Conservation (phyloP, 2,888 invertebrate species). For the Tholera decimalis region DNA sequence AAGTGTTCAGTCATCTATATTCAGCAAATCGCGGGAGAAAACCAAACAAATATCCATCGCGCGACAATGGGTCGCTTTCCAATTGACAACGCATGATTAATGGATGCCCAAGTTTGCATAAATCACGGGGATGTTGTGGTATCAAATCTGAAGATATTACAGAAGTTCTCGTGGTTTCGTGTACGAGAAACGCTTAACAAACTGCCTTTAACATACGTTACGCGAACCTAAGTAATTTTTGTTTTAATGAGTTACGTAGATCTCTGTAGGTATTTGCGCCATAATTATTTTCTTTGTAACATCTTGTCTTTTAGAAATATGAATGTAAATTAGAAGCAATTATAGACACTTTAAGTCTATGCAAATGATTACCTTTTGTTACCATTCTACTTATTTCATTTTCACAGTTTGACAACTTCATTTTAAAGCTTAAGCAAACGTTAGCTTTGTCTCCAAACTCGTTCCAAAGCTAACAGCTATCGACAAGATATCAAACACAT, state of each 20-base stretch:
- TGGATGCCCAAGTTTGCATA: conserved; percentile 79
- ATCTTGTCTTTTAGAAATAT: conserved; percentile 4
- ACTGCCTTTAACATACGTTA: conserved; percentile 23
- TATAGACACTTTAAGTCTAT: not conserved
- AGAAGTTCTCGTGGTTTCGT: conserved; percentile 61
- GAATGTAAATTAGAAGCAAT: not conserved
- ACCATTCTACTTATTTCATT: not conserved
- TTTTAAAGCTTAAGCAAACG: conserved; percentile 11
- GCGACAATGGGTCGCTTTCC: conserved; percentile 83
- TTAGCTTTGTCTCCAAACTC: conserved; percentile 34
- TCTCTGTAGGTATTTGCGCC: conserved; percentile 7
- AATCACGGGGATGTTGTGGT: conserved; percentile 79
- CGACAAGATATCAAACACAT: conserved; percentile 33
- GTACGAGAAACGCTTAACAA: conserved; percentile 52
- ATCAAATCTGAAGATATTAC: conserved; percentile 73
- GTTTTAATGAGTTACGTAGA: conserved; percentile 15
- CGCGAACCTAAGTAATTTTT: conserved; percentile 5
- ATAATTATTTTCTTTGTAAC: conserved; percentile 9
- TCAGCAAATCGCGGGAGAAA: conserved; percentile 77
- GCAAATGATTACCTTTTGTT: not conserved
- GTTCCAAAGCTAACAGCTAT: conserved; percentile 20
- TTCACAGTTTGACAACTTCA: conserved; percentile 4
- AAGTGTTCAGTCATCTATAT: conserved; percentile 70
- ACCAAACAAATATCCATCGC: conserved; percentile 76
- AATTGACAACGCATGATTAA: conserved; percentile 86